phyloP scores from a whole-genome alignment of 2,113 vertebrate genomes.

The Oryzias woworae region DNA sequence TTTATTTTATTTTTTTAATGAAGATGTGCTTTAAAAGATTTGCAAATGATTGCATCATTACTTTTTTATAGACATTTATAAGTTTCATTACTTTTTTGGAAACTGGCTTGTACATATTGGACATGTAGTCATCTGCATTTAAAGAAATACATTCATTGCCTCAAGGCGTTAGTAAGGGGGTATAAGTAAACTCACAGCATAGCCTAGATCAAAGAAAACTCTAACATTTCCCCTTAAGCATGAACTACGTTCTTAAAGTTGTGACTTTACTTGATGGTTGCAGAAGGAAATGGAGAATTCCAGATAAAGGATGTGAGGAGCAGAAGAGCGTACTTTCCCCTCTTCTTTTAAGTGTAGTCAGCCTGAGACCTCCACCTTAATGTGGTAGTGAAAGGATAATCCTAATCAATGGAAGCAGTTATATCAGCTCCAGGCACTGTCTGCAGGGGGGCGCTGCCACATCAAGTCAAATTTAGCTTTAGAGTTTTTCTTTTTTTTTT shows the following conservation, averaged over 20 bases:
- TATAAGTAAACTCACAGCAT: slow-evolving; percentile 1
- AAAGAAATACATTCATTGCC: background rate
- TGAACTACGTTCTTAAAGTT: background rate
- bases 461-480: too few species aligned
- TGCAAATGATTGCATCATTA: background rate
- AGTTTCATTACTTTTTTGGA: background rate
- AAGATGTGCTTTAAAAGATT: background rate
- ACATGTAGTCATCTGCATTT: background rate
- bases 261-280: background rate
- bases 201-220: background rate
- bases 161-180: background rate
- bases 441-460: too few species aligned
- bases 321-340: too few species aligned
- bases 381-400: too few species aligned
- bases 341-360: too few species aligned
- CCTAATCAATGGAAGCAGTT: too few species aligned
- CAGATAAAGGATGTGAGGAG: too few species aligned
- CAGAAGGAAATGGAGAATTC: too few species aligned
- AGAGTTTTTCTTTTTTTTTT: too few species aligned
- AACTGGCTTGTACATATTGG: background rate
- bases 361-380: too few species aligned
- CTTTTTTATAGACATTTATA: background rate
- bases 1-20: background rate
- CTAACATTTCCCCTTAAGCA: background rate
- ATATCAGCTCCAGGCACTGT: too few species aligned